phyloP scores from a whole-genome alignment of 1,140 invertebrate species.

The Belonocnema kinseyi region DNA sequence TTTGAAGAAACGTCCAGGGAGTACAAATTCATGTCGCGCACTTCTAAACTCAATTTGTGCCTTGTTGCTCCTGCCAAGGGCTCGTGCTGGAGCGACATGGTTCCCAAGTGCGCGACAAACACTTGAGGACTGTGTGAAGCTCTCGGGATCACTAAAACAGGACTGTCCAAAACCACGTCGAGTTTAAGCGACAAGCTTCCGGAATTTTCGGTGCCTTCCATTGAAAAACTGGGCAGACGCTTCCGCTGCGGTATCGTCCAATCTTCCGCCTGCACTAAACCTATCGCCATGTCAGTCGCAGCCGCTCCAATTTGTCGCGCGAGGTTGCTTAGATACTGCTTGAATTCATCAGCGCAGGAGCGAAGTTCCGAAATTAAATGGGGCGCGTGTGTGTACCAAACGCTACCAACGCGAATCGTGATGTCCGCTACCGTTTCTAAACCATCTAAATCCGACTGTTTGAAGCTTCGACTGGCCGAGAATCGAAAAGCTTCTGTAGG shows the following conservation, averaged over 20 bases:
- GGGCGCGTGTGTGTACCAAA: conserved; percentile 95
- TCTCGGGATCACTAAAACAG: conserved; percentile 91
- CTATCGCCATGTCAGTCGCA: conserved; percentile 95
- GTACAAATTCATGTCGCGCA: conserved; percentile 92
- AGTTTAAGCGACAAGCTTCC: conserved; percentile 72
- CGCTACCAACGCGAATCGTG: conserved; percentile 88
- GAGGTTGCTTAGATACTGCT: conserved; percentile 84
- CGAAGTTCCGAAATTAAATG: conserved; percentile 90
- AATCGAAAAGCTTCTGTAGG: conserved; percentile 69
- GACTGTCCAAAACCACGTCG: conserved; percentile 90
- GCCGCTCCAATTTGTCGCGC: conserved; percentile 90
- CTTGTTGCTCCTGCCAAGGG: conserved; percentile 63
- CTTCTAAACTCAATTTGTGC: conserved; percentile 78
- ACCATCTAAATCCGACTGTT: conserved; percentile 41
- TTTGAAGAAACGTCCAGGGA: conserved; percentile 81
- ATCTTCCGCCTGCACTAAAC: conserved; percentile 85
- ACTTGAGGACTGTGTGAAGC: conserved; percentile 87
- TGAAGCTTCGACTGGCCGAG: conserved; percentile 66
- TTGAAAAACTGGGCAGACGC: conserved; percentile 66
- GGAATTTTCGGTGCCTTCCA: conserved; percentile 52
- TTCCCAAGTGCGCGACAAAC: conserved; percentile 94
- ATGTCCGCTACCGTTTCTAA: conserved; percentile 67
- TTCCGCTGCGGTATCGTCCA: conserved; percentile 68
- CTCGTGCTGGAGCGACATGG: conserved; percentile 83
- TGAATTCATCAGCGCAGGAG: conserved; percentile 83